Conservation (phyloP, 1,140 invertebrate species). For the Hermetia illucens region DNA sequence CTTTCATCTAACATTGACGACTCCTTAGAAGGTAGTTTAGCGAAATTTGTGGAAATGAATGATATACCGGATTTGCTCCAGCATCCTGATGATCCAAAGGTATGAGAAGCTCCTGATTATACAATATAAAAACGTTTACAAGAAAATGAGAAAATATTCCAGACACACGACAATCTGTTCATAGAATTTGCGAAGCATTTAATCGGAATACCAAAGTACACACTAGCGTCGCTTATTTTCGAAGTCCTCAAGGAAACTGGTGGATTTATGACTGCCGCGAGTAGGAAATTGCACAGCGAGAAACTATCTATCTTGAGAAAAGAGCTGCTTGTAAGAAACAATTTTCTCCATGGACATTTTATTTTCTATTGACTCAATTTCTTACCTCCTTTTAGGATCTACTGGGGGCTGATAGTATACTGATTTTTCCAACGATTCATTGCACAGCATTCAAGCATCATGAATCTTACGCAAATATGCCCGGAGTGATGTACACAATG, state of each 20-base stretch:
- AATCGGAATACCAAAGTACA: constrained; percentile 30
- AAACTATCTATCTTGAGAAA: neutral
- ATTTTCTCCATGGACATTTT: too few relatives aligned
- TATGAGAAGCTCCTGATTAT: too few relatives aligned
- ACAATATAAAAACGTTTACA: too few relatives aligned
- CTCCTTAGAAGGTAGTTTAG: neutral
- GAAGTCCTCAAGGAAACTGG: constrained; percentile 22
- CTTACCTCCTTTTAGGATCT: constrained; percentile 27
- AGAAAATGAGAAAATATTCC: too few relatives aligned
- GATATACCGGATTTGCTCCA: neutral
- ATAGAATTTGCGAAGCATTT: constrained; percentile 32
- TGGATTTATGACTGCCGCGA: constrained; percentile 26
- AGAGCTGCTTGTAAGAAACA: constrained; percentile 2
- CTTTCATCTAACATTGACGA: neutral
- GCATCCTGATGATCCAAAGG: neutral
- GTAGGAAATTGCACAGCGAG: constrained; percentile 2
- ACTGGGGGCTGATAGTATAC: constrained; percentile 48
- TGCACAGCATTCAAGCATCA: constrained; percentile 46
- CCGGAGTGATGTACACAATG: constrained; percentile 51
- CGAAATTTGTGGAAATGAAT: neutral
- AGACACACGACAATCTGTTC: constrained; percentile 28
- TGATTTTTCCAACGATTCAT: constrained; percentile 62
- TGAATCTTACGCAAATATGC: constrained; percentile 39
- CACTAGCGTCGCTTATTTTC: constrained; percentile 29
- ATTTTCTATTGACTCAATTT: too few relatives aligned